Conservation (phyloP, 2,888 invertebrate species). For the Epinotia brunnichana region DNA sequence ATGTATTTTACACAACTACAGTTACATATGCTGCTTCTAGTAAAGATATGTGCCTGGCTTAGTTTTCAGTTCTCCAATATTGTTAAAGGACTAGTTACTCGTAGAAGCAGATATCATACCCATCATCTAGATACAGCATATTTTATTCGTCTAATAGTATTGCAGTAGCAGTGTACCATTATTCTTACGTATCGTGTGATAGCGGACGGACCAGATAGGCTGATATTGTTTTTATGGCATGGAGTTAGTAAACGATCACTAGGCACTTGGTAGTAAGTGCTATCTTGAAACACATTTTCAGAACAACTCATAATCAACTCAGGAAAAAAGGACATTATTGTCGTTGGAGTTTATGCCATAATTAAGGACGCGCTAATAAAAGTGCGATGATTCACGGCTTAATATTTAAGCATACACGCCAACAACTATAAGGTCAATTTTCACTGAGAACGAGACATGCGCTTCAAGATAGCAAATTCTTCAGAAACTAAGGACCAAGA, state of each 20-base stretch:
- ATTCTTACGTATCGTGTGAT: not conserved
- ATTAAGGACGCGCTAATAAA: no score
- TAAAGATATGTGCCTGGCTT: constrained; percentile 23
- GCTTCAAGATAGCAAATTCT: no score
- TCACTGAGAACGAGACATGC: no score
- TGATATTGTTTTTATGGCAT: not conserved
- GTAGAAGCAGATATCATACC: not conserved
- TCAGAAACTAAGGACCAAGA: not conserved
- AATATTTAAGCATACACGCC: no score
- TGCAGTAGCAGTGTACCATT: no score
- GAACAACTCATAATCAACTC: no score
- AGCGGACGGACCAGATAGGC: not conserved
- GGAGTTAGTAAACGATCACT: not conserved
- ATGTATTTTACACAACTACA: not conserved
- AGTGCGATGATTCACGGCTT: no score
- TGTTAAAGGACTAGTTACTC: constrained; percentile 8
- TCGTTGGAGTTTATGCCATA: no score
- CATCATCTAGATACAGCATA: constrained; percentile 13
- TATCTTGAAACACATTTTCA: no score
- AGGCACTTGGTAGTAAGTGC: no score
- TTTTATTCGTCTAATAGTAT: not conserved
- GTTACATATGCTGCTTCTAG: constrained; percentile 13
- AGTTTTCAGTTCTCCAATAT: constrained; percentile 3
- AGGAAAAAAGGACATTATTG: no score
- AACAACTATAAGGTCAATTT: no score